Base-by-base conservation (phyloP, 2,797 vertebrate genomes). In the Thalassophryne amazonica region DNA sequence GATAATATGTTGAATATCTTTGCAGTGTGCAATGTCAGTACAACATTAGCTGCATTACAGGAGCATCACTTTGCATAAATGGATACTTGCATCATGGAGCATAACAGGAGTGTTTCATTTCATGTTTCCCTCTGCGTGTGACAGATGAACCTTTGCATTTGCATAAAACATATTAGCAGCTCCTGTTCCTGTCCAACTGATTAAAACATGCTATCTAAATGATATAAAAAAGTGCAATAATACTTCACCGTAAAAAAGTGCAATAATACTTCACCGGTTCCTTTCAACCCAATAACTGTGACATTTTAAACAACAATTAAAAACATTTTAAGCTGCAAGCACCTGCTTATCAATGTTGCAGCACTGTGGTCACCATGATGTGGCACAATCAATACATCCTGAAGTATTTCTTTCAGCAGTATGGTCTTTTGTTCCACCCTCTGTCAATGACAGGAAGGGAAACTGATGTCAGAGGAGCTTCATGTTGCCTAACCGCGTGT, bases 371-470 rank as follows among this genome's bases (percentile, higher is more conserved):
- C 22, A 42, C 33, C 12, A 25, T 22, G 6, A 49, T 45, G 39
- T 12, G 46, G 30, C 34, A 32, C 49, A 46, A 39, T 3, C 32
- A 31, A 38, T 7, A 58, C 28, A 12, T 61, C 38, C 9, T 11
- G 30, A 22, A 46, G 39, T 20, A 20, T 27, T 32, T 40, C 2
- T 69, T 62, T 58, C 29, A 43, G 25, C 52, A 38, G 27, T 22
- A 13, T 41, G 18, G 25, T 36, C 27, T 47, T 45, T 55, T 36
- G 10, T 42, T 35, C 27, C 51, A 39, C 51, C 65, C 30, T 47
- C 34, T 47, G 32, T 55, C 42, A 57, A 3, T 52, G 34, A 34
- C 42, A 67, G 69, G 69, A 71, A 76, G 22, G 39, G 48, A 18
- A 30, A 52, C 23, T 7, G 43, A 34, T 50, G 55, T 42, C n/a